Conservation (phyloP, 2,797 vertebrate species). For the Gymnoscopelus microlampas region DNA sequence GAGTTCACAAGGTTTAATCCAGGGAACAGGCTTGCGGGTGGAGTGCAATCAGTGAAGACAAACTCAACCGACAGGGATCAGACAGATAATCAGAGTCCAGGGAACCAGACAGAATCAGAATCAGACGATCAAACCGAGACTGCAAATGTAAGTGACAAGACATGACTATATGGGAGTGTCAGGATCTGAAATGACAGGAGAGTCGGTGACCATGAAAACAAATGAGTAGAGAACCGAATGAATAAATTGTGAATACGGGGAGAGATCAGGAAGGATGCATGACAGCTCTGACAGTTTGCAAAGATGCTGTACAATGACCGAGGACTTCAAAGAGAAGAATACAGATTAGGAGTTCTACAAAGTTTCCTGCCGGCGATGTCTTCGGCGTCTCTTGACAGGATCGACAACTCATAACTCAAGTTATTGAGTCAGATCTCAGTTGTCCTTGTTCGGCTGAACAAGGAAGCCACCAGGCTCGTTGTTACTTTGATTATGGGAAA, state of each 20-base stretch:
- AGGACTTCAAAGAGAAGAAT: too few species aligned
- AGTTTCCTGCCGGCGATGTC: too few species aligned
- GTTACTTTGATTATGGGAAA: conserved; percentile 58
- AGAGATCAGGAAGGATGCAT: not conserved
- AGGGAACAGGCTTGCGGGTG: not conserved
- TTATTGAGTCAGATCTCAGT: conserved; percentile 30
- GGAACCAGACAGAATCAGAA: too few species aligned
- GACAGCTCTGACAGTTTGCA: not conserved
- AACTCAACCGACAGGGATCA: too few species aligned
- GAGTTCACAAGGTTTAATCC: not conserved
- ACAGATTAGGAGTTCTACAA: too few species aligned
- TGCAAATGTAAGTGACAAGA: too few species aligned
- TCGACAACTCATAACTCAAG: conserved; percentile 5
- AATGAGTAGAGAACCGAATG: not conserved
- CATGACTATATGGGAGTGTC: not conserved
- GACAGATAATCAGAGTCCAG: too few species aligned
- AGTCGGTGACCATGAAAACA: not conserved
- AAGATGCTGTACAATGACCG: too few species aligned
- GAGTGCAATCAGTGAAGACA: too few species aligned
- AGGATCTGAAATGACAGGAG: not conserved
- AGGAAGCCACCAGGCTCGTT: conserved; percentile 53
- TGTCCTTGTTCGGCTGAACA: conserved; percentile 31
- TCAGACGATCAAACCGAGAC: too few species aligned
- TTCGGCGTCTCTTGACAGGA: too few species aligned
- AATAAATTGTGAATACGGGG: too few species aligned